Percentiles rank a stretch among this genome's conserved stretches.
These are phyloP conservation scores for Branchinecta lindahli DNA, from an alignment of 1,140 invertebrate species.

Conservation along the genomic window DNA sequence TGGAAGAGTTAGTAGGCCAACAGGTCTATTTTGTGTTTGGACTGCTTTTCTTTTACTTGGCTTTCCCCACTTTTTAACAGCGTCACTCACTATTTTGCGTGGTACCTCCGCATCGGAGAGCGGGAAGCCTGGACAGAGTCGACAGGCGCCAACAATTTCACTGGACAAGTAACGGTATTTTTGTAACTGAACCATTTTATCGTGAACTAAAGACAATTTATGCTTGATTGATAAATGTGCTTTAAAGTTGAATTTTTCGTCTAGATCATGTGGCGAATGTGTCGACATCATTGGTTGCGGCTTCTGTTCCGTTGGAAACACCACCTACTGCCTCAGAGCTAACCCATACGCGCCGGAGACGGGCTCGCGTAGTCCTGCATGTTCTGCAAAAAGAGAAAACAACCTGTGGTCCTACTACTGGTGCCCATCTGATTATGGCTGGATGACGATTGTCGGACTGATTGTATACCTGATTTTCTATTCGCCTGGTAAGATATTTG, in stretches of 20 bases:
- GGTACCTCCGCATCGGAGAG: too few relatives aligned
- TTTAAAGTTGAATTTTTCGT: conserved; percentile 13
- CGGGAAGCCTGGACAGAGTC: too few relatives aligned
- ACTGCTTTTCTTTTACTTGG: too few relatives aligned
- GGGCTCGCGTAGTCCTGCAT: conserved; percentile 17
- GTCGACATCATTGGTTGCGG: conserved; percentile 33
- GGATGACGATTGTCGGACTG: conserved; percentile 38
- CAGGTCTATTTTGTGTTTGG: too few relatives aligned
- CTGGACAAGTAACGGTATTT: too few relatives aligned
- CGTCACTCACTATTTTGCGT: too few relatives aligned
- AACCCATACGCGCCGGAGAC: conserved; percentile 19
- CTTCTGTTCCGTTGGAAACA: conserved; percentile 33
- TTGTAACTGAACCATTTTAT: too few relatives aligned
- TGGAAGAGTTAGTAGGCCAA: too few relatives aligned
- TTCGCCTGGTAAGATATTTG: conserved; percentile 34
- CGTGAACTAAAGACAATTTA: too few relatives aligned
- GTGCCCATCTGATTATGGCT: conserved; percentile 37
- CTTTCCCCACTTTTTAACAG: too few relatives aligned
- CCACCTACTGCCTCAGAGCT: conserved; percentile 6
- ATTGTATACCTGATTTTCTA: conserved; percentile 38
- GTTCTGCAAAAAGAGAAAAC: conserved; percentile 13
- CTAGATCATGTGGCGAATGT: conserved; percentile 35
- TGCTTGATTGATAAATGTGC: too few relatives aligned
- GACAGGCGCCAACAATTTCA: too few relatives aligned
- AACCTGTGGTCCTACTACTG: conserved; percentile 33